phyloP scores from a whole-genome alignment of 2,888 invertebrate species.

The Macrophya annulata region DNA sequence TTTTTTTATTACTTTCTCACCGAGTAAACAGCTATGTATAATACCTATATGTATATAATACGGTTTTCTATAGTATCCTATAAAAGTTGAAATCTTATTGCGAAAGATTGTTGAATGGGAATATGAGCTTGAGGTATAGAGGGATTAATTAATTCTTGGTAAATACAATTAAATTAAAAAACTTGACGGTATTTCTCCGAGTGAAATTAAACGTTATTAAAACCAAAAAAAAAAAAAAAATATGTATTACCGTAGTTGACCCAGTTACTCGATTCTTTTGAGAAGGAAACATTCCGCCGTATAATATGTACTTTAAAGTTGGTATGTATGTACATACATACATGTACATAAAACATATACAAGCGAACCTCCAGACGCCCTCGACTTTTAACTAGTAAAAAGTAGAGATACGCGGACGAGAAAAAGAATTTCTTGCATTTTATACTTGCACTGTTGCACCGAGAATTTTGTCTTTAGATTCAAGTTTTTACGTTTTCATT shows the following conservation, averaged over 20 bases:
- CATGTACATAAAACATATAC: background rate
- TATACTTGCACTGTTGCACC: background rate
- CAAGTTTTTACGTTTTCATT: background rate
- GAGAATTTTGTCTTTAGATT: background rate
- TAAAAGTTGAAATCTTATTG: background rate
- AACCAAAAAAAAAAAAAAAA: background rate
- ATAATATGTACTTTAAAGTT: too few relatives aligned
- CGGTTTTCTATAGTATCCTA: background rate
- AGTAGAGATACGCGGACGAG: background rate
- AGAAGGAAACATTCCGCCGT: slow-evolving; percentile 20
- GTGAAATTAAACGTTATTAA: slow-evolving; percentile 23
- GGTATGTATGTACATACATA: too few relatives aligned
- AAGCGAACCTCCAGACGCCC: slow-evolving; percentile 4
- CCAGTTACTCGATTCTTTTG: slow-evolving; percentile 28
- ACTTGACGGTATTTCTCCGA: background rate
- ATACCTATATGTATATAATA: too few relatives aligned
- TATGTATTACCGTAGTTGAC: slow-evolving; percentile 3
- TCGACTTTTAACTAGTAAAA: background rate
- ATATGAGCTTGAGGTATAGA: background rate
- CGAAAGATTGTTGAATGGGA: slow-evolving; percentile 7
- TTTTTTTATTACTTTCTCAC: background rate
- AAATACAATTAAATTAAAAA: slow-evolving; percentile 21
- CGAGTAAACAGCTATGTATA: background rate
- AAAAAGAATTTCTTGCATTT: background rate
- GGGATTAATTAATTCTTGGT: slow-evolving; percentile 3